Conservation (phyloP, 2,888 invertebrate species). For the Drosophila demipolita region DNA sequence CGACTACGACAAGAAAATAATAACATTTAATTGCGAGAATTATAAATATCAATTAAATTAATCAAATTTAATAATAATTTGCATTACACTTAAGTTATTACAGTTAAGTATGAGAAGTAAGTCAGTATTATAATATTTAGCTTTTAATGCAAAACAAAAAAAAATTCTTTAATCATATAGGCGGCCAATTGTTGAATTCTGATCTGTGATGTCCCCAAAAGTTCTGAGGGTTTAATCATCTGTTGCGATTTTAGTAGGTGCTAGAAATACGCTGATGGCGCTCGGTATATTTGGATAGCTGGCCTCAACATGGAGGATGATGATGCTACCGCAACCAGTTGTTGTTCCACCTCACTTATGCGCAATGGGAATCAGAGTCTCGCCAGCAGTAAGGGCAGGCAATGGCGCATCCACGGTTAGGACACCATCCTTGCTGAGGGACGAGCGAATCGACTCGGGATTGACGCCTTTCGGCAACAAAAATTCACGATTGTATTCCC, state of each 20-base stretch:
- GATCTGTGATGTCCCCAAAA: constrained; percentile 6
- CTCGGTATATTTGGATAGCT: constrained; percentile 19
- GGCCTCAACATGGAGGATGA: constrained; percentile 21
- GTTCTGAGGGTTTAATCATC: neutral
- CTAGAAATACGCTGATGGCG: constrained; percentile 35
- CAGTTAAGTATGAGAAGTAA: constrained; percentile 79
- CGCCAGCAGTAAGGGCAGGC: constrained; percentile 88
- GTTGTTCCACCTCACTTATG: constrained; percentile 76
- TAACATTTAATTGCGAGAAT: constrained; percentile 77
- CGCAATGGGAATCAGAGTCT: constrained; percentile 85
- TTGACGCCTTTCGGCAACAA: constrained; percentile 98
- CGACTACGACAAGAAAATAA: constrained; percentile 68
- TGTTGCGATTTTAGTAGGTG: constrained; percentile 45
- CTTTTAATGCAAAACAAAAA: constrained; percentile 57
- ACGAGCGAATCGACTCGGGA: constrained; percentile 97
- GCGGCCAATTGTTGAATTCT: constrained; percentile 36
- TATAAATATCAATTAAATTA: constrained; percentile 80
- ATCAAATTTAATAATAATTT: constrained; percentile 80
- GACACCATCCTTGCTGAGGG: constrained; percentile 97
- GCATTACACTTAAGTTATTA: constrained; percentile 77
- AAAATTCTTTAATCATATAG: constrained; percentile 33
- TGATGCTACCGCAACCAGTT: constrained; percentile 6
- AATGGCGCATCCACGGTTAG: constrained; percentile 98
- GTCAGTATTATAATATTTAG: constrained; percentile 75
- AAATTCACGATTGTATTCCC: constrained; percentile 99